Conservation (phyloP, 2,888 invertebrate genomes). For the Pilophorus perplexus region DNA sequence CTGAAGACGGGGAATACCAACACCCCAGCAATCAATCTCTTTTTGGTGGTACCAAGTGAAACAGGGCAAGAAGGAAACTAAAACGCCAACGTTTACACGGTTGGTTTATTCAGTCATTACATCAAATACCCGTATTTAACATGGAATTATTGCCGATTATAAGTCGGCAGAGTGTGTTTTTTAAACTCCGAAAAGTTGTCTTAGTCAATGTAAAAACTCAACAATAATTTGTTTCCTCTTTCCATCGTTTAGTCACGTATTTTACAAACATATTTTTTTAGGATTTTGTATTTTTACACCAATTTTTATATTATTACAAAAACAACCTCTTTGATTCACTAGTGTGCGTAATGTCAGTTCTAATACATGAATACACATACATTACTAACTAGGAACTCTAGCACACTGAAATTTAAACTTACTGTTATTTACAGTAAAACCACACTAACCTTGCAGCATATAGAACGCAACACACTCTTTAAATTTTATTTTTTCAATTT, state of each 20-base stretch:
- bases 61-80: too few species aligned
- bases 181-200: slow-evolving; percentile 46
- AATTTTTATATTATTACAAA: slow-evolving; percentile 44
- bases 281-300: slow-evolving; percentile 40
- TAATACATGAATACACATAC: slow-evolving; percentile 47
- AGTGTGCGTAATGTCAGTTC: slow-evolving; percentile 47
- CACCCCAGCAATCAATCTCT: too few species aligned
- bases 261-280: slow-evolving; percentile 37
- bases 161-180: slow-evolving; percentile 44
- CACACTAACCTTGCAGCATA: slow-evolving; percentile 45
- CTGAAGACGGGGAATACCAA: too few species aligned
- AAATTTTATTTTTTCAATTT: slow-evolving; percentile 15
- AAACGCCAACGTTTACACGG: too few species aligned
- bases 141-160: slow-evolving; percentile 48
- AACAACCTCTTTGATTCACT: slow-evolving; percentile 45
- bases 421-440: slow-evolving; percentile 44
- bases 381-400: slow-evolving; percentile 47
- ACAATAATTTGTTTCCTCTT: slow-evolving; percentile 46
- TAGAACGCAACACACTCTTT: slow-evolving; percentile 46
- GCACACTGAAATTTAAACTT: slow-evolving; percentile 46
- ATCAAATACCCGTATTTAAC: slow-evolving; percentile 49
- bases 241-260: slow-evolving; percentile 44
- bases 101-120: slow-evolving; percentile 48
- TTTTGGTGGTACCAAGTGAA: too few species aligned
- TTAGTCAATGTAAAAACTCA: slow-evolving; percentile 50